These are phyloP conservation scores for Carcharodon carcharias DNA, from an alignment of 2,797 vertebrate species.

Conservation along the genomic window DNA sequence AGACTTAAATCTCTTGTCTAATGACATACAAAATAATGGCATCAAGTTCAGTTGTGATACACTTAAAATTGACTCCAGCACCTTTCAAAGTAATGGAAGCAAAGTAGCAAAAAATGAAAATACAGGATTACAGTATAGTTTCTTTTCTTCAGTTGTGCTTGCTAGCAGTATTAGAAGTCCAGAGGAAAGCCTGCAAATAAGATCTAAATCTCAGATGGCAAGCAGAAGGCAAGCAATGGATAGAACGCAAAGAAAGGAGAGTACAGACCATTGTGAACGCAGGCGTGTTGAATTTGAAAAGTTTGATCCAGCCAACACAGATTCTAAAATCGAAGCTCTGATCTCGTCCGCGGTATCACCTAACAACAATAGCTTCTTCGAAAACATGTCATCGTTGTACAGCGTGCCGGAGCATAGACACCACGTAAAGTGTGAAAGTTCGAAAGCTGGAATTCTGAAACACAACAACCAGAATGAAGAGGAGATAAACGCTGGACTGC, in stretches of 20 bases:
- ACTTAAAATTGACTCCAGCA: constrained; percentile 25
- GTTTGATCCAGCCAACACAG: constrained; percentile 1
- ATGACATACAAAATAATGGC: constrained; percentile 76
- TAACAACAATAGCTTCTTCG: constrained; percentile 25
- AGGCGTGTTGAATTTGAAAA: constrained; percentile 13
- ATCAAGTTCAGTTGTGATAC: constrained; percentile 72
- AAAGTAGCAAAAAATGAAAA: constrained; percentile 33
- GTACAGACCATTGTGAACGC: constrained; percentile 41
- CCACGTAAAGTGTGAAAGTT: neutral
- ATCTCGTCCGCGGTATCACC: neutral
- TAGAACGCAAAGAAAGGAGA: constrained; percentile 54
- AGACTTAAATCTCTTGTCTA: constrained; percentile 80
- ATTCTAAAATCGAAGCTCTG: constrained; percentile 19
- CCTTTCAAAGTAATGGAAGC: constrained; percentile 34
- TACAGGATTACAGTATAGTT: constrained; percentile 64
- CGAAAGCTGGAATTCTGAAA: neutral
- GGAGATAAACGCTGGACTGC: neutral
- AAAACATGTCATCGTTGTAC: neutral
- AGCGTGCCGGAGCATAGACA: neutral
- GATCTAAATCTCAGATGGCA: constrained; percentile 51
- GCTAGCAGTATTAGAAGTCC: constrained; percentile 85
- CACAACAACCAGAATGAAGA: neutral
- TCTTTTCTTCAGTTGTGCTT: constrained; percentile 73
- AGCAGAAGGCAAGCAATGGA: constrained; percentile 47
- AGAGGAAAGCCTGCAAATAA: constrained; percentile 55